Evolutionary conservation across 2,797 vertebrate genomes (phyloP).

Genomic region (Agapornis canus): DNA sequence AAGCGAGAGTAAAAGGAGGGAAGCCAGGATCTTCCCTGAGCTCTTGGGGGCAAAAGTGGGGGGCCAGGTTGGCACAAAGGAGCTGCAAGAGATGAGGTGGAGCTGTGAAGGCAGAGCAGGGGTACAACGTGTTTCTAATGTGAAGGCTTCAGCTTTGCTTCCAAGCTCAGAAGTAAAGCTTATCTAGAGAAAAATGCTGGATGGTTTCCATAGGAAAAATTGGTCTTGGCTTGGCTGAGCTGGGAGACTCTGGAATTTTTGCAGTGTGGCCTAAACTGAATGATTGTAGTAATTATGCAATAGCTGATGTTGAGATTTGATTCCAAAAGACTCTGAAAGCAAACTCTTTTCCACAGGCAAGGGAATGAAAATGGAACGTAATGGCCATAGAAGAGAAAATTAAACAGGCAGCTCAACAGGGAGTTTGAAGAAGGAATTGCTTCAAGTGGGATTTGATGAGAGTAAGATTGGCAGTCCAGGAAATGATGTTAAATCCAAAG

Average conservation of each 20-base stretch:
- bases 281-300: neutral
- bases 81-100: neutral
- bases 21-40: neutral
- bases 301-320: neutral
- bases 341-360: neutral
- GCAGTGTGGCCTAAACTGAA: neutral
- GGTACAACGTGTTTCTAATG: neutral
- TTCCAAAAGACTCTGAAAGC: neutral
- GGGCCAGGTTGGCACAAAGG: neutral
- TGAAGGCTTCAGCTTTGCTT: neutral
- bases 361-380: neutral
- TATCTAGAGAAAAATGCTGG: neutral
- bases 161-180: neutral
- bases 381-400: neutral
- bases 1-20: neutral
- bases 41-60: neutral
- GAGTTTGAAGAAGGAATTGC: constrained; percentile 18
- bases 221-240: neutral
- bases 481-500: constrained; percentile 21
- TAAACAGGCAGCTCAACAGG: neutral
- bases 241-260: neutral
- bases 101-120: neutral
- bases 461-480: neutral
- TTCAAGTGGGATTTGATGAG: neutral
- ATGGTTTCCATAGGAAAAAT: neutral